Conservation (phyloP, 2,113 vertebrate genomes). For the Thunnus maccoyii region DNA sequence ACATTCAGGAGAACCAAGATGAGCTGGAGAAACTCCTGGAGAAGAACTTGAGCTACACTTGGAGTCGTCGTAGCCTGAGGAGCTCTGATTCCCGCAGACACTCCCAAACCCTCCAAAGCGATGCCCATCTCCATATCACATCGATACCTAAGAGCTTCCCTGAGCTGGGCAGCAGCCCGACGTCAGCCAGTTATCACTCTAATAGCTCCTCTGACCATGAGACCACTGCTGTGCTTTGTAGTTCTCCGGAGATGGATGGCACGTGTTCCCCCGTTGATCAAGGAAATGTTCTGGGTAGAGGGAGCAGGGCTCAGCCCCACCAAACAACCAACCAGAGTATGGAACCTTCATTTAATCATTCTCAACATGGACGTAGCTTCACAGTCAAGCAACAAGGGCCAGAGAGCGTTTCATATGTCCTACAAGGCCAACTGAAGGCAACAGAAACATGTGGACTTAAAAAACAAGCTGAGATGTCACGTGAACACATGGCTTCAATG, state of each 20-base stretch:
- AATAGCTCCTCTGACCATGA: slow-evolving; percentile 73
- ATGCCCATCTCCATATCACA: slow-evolving; percentile 39
- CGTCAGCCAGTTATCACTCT: slow-evolving; percentile 63
- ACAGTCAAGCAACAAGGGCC: slow-evolving; percentile 43
- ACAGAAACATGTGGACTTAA: slow-evolving; percentile 24
- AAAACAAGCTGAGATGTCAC: slow-evolving; percentile 48
- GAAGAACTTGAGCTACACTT: slow-evolving; percentile 80
- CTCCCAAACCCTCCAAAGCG: slow-evolving; percentile 50
- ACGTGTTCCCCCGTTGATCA: slow-evolving; percentile 60
- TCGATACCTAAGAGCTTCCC: slow-evolving; percentile 64
- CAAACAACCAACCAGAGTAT: slow-evolving; percentile 18
- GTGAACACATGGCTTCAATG: slow-evolving; percentile 29
- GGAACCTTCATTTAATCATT: slow-evolving; percentile 36
- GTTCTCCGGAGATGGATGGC: slow-evolving; percentile 69
- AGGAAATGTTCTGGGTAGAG: slow-evolving; percentile 20
- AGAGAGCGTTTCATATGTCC: slow-evolving; percentile 57
- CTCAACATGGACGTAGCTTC: slow-evolving; percentile 41
- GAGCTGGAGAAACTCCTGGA: slow-evolving; percentile 86
- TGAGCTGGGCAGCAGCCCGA: slow-evolving; percentile 73
- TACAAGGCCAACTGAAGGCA: slow-evolving; percentile 29
- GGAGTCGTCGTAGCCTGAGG: slow-evolving; percentile 83
- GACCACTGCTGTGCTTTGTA: slow-evolving; percentile 59
- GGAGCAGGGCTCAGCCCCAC: slow-evolving; percentile 5
- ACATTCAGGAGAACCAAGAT: slow-evolving; percentile 65
- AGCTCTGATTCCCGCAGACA: slow-evolving; percentile 68